Evolutionary conservation across 2,888 invertebrate species (phyloP), one percentile per base, ranked within the genome.

Genomic region (Noctua fimbriata): DNA sequence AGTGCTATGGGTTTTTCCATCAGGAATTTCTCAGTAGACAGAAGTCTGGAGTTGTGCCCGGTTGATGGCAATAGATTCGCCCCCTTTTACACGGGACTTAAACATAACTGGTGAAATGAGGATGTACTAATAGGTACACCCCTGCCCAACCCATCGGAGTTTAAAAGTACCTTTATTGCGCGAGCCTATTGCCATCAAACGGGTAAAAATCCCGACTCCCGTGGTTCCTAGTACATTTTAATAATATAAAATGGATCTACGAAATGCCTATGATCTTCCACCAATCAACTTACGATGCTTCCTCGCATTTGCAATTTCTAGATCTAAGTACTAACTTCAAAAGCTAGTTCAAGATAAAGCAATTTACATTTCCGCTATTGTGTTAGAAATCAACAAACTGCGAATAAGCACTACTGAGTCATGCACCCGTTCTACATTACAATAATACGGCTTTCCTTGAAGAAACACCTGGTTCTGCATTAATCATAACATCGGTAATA

Each of bases 321-420:
- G 65, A 73, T 63, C 76, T 24, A 60, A 18, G 21, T 21, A 44
- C 44, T 18, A n/a, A 66, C 69, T 49, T 71, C 58, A 44, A 18
- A 63, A 78, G 47, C 16, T 32, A n/a, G 41, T 66, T 65, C 47
- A 69, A 82, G 71, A 74, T 78, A 70, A 55, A 85, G 55, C n/a
- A 32, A 86, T 86, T 76, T 78, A 67, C 73, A 88, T 84, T 76
- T 88, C 84, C 84, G 76, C 47, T 78, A 88, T 88, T 87, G 76
- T 76, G 72, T 72, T 86, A 88, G 58, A 83, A 76, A 85, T 76
- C 83, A 76, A 86, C 32, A 72, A 41, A 55, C 36, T n/a, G 41
- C 47, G 58, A 73, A 81, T 83, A 58, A 74, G 65, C 21, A 63
- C 36, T 3, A 47, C 81, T 88, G 88, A 87, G 73, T 87, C 87